Base-by-base conservation (phyloP, 1,140 invertebrate species). In the Vollenhovia emeryi region DNA sequence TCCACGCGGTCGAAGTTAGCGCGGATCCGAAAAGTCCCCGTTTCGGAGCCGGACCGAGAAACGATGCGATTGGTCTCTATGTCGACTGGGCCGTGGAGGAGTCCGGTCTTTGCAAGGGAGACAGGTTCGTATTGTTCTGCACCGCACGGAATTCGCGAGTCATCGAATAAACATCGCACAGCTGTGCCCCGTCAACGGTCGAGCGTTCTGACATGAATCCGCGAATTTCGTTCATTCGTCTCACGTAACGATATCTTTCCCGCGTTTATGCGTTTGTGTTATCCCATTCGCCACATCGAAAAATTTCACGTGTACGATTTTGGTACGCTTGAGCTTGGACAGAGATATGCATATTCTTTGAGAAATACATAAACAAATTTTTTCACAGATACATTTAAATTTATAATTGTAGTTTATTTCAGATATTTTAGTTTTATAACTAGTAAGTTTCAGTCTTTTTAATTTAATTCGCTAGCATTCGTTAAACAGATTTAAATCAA, bases 61-160 rank as follows among this genome's bases (percentile, higher is more conserved):
- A 96, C 13, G 96, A 96, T 73, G 92, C 93, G 4, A 94, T 95
- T 1, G 97, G 97, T 0, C 94, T 97, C 0, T 96, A 95, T 85
- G 95, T 98, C 4, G 97, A 97, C 84, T 98, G 97, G 97, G 97
- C 97, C 0, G 94, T 97, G 1, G 97, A 98, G 84, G 96, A 97
- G 87, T 96, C 97, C 30, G 96, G 96, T 33, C 93, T 98, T 45
- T 96, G 95, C 80, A 97, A 97, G 93, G 97, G 96, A n/a, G 97
- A 98, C 93, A 96, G 96, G 97, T 97, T 89, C 62, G 85, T 69
- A 88, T 68, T 75, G 57, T 64, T 45, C 2, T 50, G 30, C 57
- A 11, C 9, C 13, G 62, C 60, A 50, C 11, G 27, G 59, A 50
- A 84, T 86, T 84, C 27, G 13, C 40, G n/a, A 55, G 30, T 57